phyloP scores from a whole-genome alignment of 2,888 invertebrate genomes.

The Cremastinae sp. region DNA sequence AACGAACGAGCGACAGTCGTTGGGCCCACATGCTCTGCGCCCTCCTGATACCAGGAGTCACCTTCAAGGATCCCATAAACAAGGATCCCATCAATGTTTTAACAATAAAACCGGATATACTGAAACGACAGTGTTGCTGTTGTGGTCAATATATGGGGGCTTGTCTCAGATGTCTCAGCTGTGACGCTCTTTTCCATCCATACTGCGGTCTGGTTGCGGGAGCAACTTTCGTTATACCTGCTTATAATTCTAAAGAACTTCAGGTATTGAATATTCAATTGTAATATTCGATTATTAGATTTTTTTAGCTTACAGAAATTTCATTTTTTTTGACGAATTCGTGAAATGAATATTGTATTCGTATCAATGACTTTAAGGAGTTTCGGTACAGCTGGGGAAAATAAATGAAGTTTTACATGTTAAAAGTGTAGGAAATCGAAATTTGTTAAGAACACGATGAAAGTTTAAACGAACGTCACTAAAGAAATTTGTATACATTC shows the following conservation, averaged over 20 bases:
- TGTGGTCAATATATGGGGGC: slow-evolving; percentile 78
- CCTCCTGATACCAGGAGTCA: slow-evolving; percentile 84
- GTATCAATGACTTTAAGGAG: too few relatives aligned
- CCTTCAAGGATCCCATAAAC: slow-evolving; percentile 81
- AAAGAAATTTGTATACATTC: too few relatives aligned
- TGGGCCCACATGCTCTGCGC: slow-evolving; percentile 87
- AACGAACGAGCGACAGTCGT: slow-evolving; percentile 83
- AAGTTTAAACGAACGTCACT: too few relatives aligned
- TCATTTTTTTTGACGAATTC: too few relatives aligned
- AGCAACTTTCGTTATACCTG: slow-evolving; percentile 76
- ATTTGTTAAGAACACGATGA: too few relatives aligned
- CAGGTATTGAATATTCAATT: slow-evolving; percentile 65
- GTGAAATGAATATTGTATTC: too few relatives aligned
- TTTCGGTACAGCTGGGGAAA: too few relatives aligned
- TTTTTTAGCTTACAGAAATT: slow-evolving; percentile 7
- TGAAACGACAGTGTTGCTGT: slow-evolving; percentile 75
- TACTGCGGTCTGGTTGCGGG: slow-evolving; percentile 84
- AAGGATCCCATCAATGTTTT: slow-evolving; percentile 78
- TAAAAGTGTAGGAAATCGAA: too few relatives aligned
- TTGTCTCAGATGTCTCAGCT: slow-evolving; percentile 81
- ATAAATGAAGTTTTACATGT: too few relatives aligned
- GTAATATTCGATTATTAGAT: slow-evolving; percentile 20
- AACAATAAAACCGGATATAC: slow-evolving; percentile 68
- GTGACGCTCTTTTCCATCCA: slow-evolving; percentile 82
- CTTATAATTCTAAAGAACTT: slow-evolving; percentile 72